phyloP scores from a whole-genome alignment of 2,113 vertebrate genomes.

The Pterophyllum scalare region DNA sequence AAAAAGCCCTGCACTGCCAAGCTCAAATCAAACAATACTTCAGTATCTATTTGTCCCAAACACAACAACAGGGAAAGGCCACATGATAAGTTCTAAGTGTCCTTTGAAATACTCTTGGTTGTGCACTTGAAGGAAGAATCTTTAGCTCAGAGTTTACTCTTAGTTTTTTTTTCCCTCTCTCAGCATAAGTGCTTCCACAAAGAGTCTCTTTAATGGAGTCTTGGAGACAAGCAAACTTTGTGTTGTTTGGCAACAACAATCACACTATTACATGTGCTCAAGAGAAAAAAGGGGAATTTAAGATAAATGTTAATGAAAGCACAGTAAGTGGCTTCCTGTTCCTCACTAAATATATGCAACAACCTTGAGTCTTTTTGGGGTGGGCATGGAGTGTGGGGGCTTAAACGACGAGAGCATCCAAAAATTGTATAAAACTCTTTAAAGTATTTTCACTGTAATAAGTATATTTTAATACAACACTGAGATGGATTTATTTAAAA shows the following conservation, averaged over 20 bases:
- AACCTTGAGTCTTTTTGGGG: background rate
- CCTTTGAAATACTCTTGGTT: conserved; percentile 1
- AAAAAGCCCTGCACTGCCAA: background rate
- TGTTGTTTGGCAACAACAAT: background rate
- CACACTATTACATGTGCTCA: background rate
- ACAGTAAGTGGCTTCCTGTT: background rate
- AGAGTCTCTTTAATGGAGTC: conserved; percentile 3
- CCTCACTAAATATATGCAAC: conserved; percentile 2
- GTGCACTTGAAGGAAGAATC: background rate
- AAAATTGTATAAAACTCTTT: background rate
- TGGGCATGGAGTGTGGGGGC: background rate
- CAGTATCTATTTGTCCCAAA: background rate
- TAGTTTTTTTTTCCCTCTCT: background rate
- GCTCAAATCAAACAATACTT: background rate
- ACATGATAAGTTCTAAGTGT: background rate
- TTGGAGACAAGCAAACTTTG: conserved; percentile 6
- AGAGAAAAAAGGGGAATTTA: conserved; percentile 9
- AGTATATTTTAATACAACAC: background rate
- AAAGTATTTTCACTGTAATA: background rate
- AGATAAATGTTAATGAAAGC: conserved; percentile 14
- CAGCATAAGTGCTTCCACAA: conserved; percentile 1
- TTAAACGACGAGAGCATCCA: background rate
- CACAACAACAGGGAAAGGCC: background rate
- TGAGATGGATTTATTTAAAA: background rate
- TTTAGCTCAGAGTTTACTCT: background rate